A percentile compares a stretch with the other conserved stretches of the same genome.
phyloP scores from a whole-genome alignment of 2,888 invertebrate species.

The Tinea trinotella region DNA sequence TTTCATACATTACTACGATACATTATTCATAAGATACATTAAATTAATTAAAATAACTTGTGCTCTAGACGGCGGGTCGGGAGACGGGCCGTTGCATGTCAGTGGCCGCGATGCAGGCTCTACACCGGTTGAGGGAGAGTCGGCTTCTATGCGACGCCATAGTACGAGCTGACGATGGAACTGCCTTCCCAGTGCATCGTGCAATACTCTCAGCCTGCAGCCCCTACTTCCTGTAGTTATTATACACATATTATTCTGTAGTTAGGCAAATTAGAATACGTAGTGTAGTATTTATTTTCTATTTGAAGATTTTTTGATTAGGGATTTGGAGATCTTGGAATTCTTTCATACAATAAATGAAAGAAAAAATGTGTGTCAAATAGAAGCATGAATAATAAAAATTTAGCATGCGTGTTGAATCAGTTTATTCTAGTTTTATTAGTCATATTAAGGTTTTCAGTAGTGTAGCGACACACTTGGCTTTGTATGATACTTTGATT shows the following conservation, averaged over 20 bases:
- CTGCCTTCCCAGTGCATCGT: constrained; percentile 87
- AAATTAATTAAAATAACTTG: too few relatives aligned
- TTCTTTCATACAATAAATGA: too few relatives aligned
- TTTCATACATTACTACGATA: background rate
- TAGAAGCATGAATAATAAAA: background rate
- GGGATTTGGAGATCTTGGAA: too few relatives aligned
- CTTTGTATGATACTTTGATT: too few relatives aligned
- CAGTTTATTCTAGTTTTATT: background rate
- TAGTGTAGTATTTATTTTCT: too few relatives aligned
- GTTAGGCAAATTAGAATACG: too few relatives aligned
- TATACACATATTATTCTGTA: too few relatives aligned
- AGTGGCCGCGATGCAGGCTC: constrained; percentile 85
- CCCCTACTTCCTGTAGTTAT: constrained; percentile 82
- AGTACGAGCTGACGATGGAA: constrained; percentile 85
- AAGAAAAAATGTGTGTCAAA: too few relatives aligned
- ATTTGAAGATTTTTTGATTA: too few relatives aligned
- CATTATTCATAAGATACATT: too few relatives aligned
- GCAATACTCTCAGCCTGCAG: constrained; percentile 91
- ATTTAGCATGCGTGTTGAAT: background rate
- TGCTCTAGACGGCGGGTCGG: constrained; percentile 64
- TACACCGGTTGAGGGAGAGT: constrained; percentile 86
- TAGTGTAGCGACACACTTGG: too few relatives aligned
- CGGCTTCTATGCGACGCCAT: constrained; percentile 91
- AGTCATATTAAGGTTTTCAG: too few relatives aligned
- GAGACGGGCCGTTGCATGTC: constrained; percentile 82